phyloP scores from a whole-genome alignment of 2,888 invertebrate genomes.

The Tipula vernalis region DNA sequence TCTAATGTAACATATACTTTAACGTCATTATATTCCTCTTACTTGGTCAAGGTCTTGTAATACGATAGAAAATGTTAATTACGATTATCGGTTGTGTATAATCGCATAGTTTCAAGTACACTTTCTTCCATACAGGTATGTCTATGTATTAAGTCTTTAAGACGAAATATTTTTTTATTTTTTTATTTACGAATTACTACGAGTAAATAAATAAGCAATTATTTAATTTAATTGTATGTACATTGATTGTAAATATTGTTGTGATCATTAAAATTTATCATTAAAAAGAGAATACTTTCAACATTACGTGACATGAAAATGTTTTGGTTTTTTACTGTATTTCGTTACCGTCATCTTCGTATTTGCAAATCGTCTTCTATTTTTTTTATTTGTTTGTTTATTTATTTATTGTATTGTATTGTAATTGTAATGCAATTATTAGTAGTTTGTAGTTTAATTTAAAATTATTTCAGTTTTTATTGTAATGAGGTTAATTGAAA shows the following conservation, averaged over 20 bases:
- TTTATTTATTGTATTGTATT: background rate
- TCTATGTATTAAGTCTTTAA: background rate
- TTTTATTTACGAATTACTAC: background rate
- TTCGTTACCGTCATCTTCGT: background rate
- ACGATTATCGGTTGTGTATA: background rate
- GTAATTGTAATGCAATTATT: background rate
- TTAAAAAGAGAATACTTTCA: background rate
- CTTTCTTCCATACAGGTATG: background rate
- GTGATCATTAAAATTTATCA: background rate
- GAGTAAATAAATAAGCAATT: background rate
- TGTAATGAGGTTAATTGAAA: background rate
- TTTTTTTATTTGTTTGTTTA: background rate
- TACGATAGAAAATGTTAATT: background rate
- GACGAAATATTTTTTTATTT: background rate
- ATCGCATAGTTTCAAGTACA: background rate
- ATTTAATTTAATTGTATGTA: background rate
- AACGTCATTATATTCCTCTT: background rate
- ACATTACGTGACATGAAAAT: background rate
- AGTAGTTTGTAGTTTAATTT: background rate
- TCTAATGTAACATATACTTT: background rate
- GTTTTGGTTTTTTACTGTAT: background rate
- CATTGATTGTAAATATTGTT: background rate
- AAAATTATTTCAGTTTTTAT: background rate
- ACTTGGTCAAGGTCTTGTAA: background rate
- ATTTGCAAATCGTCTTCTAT: background rate